These are phyloP conservation scores for Agapostemon virescens DNA, from an alignment of 2,888 invertebrate species.

Conservation along the genomic window DNA sequence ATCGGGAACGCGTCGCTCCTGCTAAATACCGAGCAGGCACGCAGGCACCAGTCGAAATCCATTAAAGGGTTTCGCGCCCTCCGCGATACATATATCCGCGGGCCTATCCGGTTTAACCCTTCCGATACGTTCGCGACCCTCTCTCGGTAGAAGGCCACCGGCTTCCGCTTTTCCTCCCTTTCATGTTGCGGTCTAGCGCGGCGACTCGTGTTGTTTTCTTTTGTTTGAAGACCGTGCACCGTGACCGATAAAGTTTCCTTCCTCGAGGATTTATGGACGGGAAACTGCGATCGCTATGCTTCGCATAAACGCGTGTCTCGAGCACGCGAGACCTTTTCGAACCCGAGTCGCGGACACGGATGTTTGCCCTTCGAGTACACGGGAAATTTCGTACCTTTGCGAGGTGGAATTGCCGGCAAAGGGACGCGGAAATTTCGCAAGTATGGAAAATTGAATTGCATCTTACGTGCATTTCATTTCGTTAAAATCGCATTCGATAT, in stretches of 20 bases:
- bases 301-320: neutral
- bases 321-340: neutral
- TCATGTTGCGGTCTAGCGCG: constrained; percentile 47
- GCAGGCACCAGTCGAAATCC: constrained; percentile 65
- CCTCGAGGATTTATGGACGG: constrained; percentile 19
- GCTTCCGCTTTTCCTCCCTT: constrained; percentile 58
- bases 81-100: constrained; percentile 36
- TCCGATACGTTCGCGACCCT: constrained; percentile 51
- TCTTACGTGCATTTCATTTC: neutral
- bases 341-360: neutral
- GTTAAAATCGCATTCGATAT: neutral
- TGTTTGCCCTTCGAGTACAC: neutral
- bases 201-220: constrained; percentile 41
- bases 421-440: neutral
- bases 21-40: constrained; percentile 52
- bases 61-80: constrained; percentile 66
- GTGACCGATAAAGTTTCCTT: constrained; percentile 26
- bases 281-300: constrained; percentile 4
- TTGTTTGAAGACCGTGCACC: constrained; percentile 13
- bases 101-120: constrained; percentile 40
- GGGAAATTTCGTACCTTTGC: neutral
- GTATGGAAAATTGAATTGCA: neutral
- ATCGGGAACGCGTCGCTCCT: constrained; percentile 58
- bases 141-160: constrained; percentile 43
- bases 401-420: neutral